Percentiles rank a stretch among this genome's conserved stretches.
Evolutionary conservation across 2,113 vertebrate genomes (phyloP).

Genomic region (Pluvianellus socialis): DNA sequence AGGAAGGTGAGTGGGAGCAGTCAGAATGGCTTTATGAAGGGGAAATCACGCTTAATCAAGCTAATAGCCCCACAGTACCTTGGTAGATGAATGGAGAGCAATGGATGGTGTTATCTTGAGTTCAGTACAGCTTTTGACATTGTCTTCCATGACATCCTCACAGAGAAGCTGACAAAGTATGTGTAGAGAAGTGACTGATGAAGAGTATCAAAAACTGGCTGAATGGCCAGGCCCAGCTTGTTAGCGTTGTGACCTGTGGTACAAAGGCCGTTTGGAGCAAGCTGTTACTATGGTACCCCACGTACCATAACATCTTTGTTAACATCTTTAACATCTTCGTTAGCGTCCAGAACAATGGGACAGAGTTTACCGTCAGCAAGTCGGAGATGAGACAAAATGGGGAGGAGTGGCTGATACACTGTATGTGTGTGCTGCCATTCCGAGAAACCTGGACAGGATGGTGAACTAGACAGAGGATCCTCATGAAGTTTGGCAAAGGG

Average conservation of each 20-base stretch:
- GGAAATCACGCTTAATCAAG: not conserved
- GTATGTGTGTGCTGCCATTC: not conserved
- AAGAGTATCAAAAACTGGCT: not conserved
- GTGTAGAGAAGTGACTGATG: not conserved
- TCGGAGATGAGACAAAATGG: not conserved
- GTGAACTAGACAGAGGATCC: not conserved
- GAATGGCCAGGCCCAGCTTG: fast-evolving
- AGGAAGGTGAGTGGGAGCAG: not conserved
- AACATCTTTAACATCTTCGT: not conserved
- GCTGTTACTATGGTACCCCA: not conserved
- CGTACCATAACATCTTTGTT: too few species aligned
- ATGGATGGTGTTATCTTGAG: not conserved
- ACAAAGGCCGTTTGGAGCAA: not conserved
- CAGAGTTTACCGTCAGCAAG: not conserved
- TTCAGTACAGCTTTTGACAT: not conserved
- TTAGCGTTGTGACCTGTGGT: not conserved
- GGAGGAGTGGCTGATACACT: not conserved
- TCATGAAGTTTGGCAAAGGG: not conserved
- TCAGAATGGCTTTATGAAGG: not conserved
- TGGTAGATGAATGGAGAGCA: not conserved
- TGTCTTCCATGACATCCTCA: not conserved
- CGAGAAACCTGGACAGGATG: not conserved
- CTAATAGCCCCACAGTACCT: not conserved
- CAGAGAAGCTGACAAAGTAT: not conserved
- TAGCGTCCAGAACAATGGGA: not conserved